Evolutionary conservation across 92 coral and sea anemone genomes (phyloP).

Genomic region (Zoanthus solanderi): DNA sequence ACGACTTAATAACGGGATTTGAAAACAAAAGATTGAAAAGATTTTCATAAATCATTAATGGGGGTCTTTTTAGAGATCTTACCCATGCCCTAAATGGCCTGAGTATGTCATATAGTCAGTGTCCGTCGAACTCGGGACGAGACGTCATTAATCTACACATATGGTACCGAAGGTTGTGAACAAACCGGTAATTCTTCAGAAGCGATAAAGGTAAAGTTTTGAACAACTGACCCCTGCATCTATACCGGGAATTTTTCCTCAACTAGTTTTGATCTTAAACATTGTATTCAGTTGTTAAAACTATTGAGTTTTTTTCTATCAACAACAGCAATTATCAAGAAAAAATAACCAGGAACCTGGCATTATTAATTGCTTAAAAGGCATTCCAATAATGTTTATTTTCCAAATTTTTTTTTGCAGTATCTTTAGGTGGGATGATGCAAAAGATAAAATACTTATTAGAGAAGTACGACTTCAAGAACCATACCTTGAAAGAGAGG

Average conservation of each 20-base stretch:
- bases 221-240: constrained; percentile 1
- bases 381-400: neutral
- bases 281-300: constrained; percentile 2
- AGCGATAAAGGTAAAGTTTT: no score
- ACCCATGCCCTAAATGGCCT: no score
- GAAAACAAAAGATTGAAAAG: no score
- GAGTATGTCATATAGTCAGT: no score
- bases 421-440: constrained; percentile 33
- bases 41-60: no score
- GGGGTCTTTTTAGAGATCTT: no score
- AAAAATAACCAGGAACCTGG: constrained; percentile 5
- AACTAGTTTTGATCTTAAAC: constrained; percentile 1
- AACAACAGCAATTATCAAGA: constrained; percentile 1
- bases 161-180: no score
- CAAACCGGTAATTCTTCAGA: no score
- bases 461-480: constrained; percentile 21
- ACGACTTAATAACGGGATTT: no score
- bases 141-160: no score
- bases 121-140: no score
- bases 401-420: constrained; percentile 13
- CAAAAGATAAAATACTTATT: constrained; percentile 27
- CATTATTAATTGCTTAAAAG: constrained; percentile 8
- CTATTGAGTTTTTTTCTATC: neutral
- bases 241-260: neutral
- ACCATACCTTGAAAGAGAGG: constrained; percentile 40